Evolutionary conservation across 2,888 invertebrate genomes (phyloP), one percentile per base, ranked within the genome.

Genomic region (Adelognathus sp.): DNA sequence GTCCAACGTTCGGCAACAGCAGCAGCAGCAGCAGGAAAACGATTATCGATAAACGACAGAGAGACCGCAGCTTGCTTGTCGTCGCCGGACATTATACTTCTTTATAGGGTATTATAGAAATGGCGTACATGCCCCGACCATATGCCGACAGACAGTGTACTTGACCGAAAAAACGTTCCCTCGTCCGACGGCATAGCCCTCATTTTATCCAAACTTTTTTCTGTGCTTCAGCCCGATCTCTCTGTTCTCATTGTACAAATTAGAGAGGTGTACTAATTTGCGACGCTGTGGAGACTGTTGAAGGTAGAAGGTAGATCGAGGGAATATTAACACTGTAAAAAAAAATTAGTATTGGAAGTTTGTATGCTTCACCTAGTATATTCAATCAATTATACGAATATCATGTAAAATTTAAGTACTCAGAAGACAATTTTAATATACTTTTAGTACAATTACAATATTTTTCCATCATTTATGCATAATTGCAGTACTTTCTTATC

Each of bases 41-140:
- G 87, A 89, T 88, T 87, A 88, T 85, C 88, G 83, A 84, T 84
- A 88, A 88, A 88, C 87, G 87, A 87, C 86, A 85, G 84, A n/a
- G n/a, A 86, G 87, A 88, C 88, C 88, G 85, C 88, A 88, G 83
- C 81, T 87, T 85, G 87, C 83, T 86, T 86, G 88, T 85, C 88
- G 82, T 85, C 84, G 70, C 76, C 21, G 72, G 67, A 79, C 76
- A 76, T 79, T 72, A 76, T 71, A 61, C 33, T 61, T 70, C 33
- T 61, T 70, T 36, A 74, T 64, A 60, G 39, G 36, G 41, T 66
- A 29, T 61, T 39, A 39, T 71, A 56, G 61, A 39, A 39, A 29
- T 39, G 21, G 36, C 54, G 27, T 64, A 75, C 67, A 79, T 56
- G 72, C 64, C n/a, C 76, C 67, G 64, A 71, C 77, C 80, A 75